phyloP scores from a whole-genome alignment of 2,888 invertebrate species.

The Philereme vetulata region DNA sequence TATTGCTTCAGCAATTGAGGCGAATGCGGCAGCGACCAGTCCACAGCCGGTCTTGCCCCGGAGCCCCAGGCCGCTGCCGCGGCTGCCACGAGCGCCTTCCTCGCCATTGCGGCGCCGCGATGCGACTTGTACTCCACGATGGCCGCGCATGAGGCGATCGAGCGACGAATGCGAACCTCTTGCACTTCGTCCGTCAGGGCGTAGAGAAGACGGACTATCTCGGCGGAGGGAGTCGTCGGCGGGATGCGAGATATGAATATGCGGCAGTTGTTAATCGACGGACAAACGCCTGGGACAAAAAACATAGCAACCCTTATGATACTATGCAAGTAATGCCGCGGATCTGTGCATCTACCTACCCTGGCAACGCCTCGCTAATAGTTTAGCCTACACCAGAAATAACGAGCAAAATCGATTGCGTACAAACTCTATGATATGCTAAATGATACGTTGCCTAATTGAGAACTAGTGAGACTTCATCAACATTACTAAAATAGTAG shows the following conservation, averaged over 20 bases:
- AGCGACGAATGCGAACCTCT: constrained; percentile 75
- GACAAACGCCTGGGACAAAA: constrained; percentile 84
- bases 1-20: constrained; percentile 74
- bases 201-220: constrained; percentile 83
- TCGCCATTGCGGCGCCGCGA: constrained; percentile 84
- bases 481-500: too few species aligned
- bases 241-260: constrained; percentile 85
- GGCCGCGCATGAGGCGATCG: constrained; percentile 82
- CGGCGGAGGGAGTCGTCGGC: constrained; percentile 84
- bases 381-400: too few species aligned
- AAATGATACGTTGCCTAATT: too few species aligned
- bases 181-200: constrained; percentile 79
- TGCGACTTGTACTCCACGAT: constrained; percentile 90
- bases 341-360: too few species aligned
- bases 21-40: constrained; percentile 79
- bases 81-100: constrained; percentile 80
- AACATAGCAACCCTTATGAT: constrained; percentile 2
- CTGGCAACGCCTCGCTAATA: too few species aligned
- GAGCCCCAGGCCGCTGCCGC: constrained; percentile 78
- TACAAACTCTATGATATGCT: too few species aligned
- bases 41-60: constrained; percentile 74
- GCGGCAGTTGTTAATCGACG: constrained; percentile 90
- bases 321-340: too few species aligned
- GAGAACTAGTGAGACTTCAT: too few species aligned
- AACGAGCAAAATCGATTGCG: too few species aligned